Base-by-base conservation (phyloP, 1,140 invertebrate species). In the Drosophila persimilis region DNA sequence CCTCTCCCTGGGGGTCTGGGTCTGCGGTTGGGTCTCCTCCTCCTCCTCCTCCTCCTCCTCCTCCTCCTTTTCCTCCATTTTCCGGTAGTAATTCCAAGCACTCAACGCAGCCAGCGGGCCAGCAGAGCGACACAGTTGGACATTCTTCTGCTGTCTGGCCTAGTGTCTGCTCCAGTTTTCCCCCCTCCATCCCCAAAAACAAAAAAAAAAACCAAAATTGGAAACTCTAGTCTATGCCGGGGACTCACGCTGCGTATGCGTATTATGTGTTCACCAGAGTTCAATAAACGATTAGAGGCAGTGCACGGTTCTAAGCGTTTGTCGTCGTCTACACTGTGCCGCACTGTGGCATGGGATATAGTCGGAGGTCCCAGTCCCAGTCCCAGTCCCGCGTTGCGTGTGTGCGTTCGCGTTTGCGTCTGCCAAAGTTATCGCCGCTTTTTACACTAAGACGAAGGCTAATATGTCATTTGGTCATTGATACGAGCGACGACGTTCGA, bases 401-500 rank as follows among this genome's bases (percentile, higher is more conserved):
- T 54, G 55, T 73, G 67, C 60, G 47, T 50, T 79, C 67, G 79
- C 74, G 80, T 77, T 61, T 78, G 74, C 74, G 80, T 85, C 81
- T 86, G 81, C 81, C 81, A 86, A 85, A 85, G 77, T 85, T 85
- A 85, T 85, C 81, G 83, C 77, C 61, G 81, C 81, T 85, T 85
- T 85, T 85, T 85, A 85, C 81, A 86, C 81, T 85, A 85, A 85
- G 81, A 86, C 81, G 81, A 85, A 86, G 81, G 81, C 81, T 85
- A 85, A 85, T 86, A 85, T 85, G 81, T 85, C 81, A 85, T 85
- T 85, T 85, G 81, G 81, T 88, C 81, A 85, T 86, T 85, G 81
- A 85, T 85, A 85, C 81, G 81, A 66, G 53, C 73, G 54, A 73
- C 72, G 67, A 64, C 75, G 70, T 43, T 15, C 74, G 55, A 62